Percentiles rank a stretch among this genome's conserved stretches.
These are phyloP conservation scores for Gadus chalcogrammus DNA, from an alignment of 2,113 vertebrate species.

Conservation along the genomic window DNA sequence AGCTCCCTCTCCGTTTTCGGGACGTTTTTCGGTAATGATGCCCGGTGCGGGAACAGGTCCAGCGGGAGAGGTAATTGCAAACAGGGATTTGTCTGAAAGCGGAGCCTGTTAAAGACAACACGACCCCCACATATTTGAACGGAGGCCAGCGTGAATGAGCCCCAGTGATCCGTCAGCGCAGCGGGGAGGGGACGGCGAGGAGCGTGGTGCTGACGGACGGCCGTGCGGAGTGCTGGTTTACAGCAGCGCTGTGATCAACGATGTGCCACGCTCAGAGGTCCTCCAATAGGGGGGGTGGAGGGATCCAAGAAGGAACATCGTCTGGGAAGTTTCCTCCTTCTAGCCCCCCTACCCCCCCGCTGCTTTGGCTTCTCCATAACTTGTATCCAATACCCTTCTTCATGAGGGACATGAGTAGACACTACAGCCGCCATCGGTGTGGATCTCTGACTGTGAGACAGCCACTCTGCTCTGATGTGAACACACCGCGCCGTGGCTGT, in stretches of 20 bases:
- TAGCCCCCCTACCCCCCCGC: no score
- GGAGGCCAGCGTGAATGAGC: constrained; percentile 44
- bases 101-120: constrained; percentile 59
- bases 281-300: background rate
- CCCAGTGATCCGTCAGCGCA: constrained; percentile 40
- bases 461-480: no score
- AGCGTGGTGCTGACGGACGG: constrained; percentile 41
- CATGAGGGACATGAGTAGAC: no score
- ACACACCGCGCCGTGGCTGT: no score
- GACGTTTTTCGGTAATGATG: constrained; percentile 62
- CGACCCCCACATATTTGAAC: constrained; percentile 62
- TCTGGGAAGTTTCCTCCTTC: constrained; percentile 10
- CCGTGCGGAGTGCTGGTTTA: constrained; percentile 25
- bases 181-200: constrained; percentile 23
- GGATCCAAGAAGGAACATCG: constrained; percentile 25
- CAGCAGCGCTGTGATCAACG: constrained; percentile 39
- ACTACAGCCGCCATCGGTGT: no score
- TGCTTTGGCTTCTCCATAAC: no score
- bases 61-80: constrained; percentile 55
- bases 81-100: constrained; percentile 50
- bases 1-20: constrained; percentile 46
- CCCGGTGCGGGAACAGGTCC: constrained; percentile 53
- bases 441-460: no score
- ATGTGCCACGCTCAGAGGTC: constrained; percentile 29
- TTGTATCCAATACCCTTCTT: no score